Evolutionary conservation across 2,797 vertebrate species (phyloP), one percentile per base, ranked within the genome.

Genomic region (Poecilia wingei): DNA sequence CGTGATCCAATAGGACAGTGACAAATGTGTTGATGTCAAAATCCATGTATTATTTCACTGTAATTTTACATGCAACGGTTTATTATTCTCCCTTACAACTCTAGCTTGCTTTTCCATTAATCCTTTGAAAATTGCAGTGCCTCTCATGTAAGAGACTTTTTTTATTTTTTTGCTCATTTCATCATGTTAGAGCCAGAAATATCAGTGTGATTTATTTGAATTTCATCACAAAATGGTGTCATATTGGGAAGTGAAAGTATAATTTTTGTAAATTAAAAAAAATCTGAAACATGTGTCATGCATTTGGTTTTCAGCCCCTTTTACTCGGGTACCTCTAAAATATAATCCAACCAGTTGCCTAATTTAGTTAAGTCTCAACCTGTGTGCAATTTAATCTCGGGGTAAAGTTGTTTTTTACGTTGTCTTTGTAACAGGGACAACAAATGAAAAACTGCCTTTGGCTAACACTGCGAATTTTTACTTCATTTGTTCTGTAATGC

Each of bases 1-100:
- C 28, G 41, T 22, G 2, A 84, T 69, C 4, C 12, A 33, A 14
- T 70, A 45, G 68, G 68, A 46, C 68, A 70, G 39, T 70, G 68
- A 70, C 12, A 70, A 70, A 70, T 70, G 68, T 28, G 68, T 46
- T 70, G 25, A 70, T 70, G 41, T 69, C 66, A 69, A 69, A 69
- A 43, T 25, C 18, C 39, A 43, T 69, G 12, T 41, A 33, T 82
- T 68, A 68, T 39, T 68, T 68, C 18, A 68, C 20, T 43, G 7
- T 41, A 13, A 77, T 72, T 79, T 86, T 43, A 84, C 74, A 51
- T 79, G 43, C 71, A 72, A 81, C 73, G 41, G 33, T 74, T 55
- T 61, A 69, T 78, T 79, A 81, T 88, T 83, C 69, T 72, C 70
- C 83, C 86, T 82, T 76, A 77, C 72, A 82, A 28, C 41, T 70